These are phyloP conservation scores for Hylyphantes graminicola DNA, from an alignment of 1,140 invertebrate genomes.

Conservation along the genomic window DNA sequence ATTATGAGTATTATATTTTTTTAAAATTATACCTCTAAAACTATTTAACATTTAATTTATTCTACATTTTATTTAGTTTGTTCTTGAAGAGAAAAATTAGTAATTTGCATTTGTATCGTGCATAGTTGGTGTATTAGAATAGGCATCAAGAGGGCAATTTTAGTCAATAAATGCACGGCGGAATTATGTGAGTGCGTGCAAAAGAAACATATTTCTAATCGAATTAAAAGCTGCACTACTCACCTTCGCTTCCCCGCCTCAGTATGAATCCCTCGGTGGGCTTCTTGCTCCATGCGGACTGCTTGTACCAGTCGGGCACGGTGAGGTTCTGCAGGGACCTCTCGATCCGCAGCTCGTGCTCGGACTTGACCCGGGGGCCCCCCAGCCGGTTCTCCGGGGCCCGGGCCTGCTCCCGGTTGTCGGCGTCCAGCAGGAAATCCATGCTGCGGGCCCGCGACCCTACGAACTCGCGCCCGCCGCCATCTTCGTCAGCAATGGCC, in stretches of 20 bases:
- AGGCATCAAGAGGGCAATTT: too few relatives aligned
- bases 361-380: constrained; percentile 76
- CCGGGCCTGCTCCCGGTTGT: constrained; percentile 83
- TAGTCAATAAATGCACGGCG: too few relatives aligned
- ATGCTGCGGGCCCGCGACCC: constrained; percentile 81
- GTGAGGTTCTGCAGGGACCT: constrained; percentile 91
- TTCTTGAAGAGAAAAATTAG: too few relatives aligned
- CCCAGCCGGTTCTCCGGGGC: constrained; percentile 90
- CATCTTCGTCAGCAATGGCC: constrained; percentile 10
- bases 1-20: too few relatives aligned
- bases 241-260: constrained; percentile 51
- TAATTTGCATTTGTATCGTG: too few relatives aligned
- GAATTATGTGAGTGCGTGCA: too few relatives aligned
- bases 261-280: constrained; percentile 65
- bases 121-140: too few relatives aligned
- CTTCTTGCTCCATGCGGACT: constrained; percentile 70
- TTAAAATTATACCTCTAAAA: too few relatives aligned
- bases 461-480: constrained; percentile 35
- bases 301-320: constrained; percentile 95
- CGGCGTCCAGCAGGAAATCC: constrained; percentile 92
- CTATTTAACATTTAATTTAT: too few relatives aligned
- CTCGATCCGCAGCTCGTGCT: constrained; percentile 92
- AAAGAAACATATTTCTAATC: too few relatives aligned
- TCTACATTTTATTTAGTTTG: too few relatives aligned
- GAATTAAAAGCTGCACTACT: constrained; percentile 12